Evolutionary conservation across 1,140 invertebrate species (phyloP), one percentile per base, ranked within the genome.

Genomic region (Diabrotica undecimpunctata): DNA sequence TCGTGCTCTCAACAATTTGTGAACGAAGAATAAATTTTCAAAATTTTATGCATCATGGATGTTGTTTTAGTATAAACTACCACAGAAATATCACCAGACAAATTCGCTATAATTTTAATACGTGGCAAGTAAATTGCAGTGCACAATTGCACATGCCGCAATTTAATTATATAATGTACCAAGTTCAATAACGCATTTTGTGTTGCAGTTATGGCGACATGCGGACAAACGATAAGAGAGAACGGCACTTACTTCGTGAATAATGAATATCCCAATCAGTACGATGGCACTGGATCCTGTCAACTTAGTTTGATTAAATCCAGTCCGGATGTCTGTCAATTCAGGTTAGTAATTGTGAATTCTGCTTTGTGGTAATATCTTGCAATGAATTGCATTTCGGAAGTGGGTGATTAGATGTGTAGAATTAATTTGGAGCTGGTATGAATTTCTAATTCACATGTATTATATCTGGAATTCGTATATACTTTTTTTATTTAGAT

Each of bases 191-290:
- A 25, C 25, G 25, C 25, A 25, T 25, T 25, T 36, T 52, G 10
- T 52, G 12, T 12, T 73, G 4, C 73, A 93, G 91, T 92, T 76
- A 84, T 90, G 66, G 84, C 85, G 14, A 86, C 87, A 0, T 95
- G 92, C 69, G 91, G 91, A 0, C 87, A 87, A 39, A 85, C 84
- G 4, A 89, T 89, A 0, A 81, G 83, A 12, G 88, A 92, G 74
- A 95, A 95, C 76, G 88, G 88, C 6, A 93, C 91, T 0, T 92
- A 92, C 74, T 94, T 94, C 72, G 90, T 93, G 6, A 93, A 93
- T 76, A 82, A 82, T 9, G 89, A 88, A 64, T 93, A 91, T 80
- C 92, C 92, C 2, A 84, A 85, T 8, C 74, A 82, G 0, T 92
- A 86, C 66, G 89, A 93, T 68, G 87, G 84, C 0, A 90, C 90